Evolutionary conservation across 1,140 invertebrate genomes (phyloP), one percentile per base, ranked within the genome.

Genomic region (Cecropterus lyciades): DNA sequence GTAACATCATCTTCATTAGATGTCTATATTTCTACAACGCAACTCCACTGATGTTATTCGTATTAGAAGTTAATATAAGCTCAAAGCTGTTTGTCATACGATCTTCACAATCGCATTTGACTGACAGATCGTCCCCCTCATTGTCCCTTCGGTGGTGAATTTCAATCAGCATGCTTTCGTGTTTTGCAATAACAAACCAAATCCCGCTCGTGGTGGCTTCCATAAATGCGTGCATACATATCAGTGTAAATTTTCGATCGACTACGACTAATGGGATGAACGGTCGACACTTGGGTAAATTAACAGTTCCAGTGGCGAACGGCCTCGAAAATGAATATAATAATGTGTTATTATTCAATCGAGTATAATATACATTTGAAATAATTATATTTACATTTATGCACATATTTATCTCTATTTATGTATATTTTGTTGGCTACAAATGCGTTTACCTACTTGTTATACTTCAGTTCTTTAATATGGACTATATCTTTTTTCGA

Each of bases 141-240:
- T 93, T 93, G 92, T 93, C 89, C 91, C 86, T 90, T 87, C 79
- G 80, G 80, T 92, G 85, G 75, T 92, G 91, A 88, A 92, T 92
- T 89, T 92, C 79, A 92, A 92, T 88, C 87, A 89, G 87, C 82
- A 83, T 80, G 88, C 84, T 82, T 87, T 83, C 81, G 73, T 87
- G 82, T 87, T 89, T 86, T 79, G 84, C 83, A 85, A 86, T 85
- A 89, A 85, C 84, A 82, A 78, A 80, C 71, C 73, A 65, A 71
- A 53, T 52, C 70, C 77, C 68, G 60, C 73, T 79, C 49, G 49
- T 55, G 46, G 43, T 40, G 52, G 43, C 52, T 15, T 46, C 27
- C 42, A 59, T 46, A 46, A 59, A 59, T 17, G 42, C n/a, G n/a
- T 48, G 13, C 56, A 59, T 48, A 59, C 43, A 59, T 15, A 59